Percentiles rank a stretch among this genome's conserved stretches.
Evolutionary conservation across 2,797 vertebrate genomes (phyloP).

Genomic region (Takifugu ocellatus): DNA sequence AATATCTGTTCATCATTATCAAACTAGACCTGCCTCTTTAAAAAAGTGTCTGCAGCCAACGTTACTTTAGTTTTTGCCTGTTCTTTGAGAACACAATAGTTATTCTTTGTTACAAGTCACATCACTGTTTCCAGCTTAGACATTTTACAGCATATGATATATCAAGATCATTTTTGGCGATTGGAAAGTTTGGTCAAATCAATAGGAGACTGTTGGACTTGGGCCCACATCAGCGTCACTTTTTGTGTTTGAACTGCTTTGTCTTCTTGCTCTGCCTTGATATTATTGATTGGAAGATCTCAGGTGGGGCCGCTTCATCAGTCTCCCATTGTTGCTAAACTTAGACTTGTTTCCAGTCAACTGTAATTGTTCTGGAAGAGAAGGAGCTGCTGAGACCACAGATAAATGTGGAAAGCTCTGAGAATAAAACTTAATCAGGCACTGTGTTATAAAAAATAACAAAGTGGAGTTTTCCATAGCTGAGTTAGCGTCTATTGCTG

Average conservation of each 20-base stretch:
- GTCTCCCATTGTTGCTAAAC: slow-evolving; percentile 39
- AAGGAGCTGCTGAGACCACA: slow-evolving; percentile 16
- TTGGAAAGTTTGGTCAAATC: slow-evolving; percentile 56
- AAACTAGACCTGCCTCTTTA: neutral
- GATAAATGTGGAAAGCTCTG: slow-evolving; percentile 24
- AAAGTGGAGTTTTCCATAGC: too few relatives aligned
- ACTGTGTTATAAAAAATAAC: too few relatives aligned
- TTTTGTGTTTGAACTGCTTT: neutral
- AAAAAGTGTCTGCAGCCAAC: neutral
- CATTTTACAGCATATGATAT: slow-evolving; percentile 14
- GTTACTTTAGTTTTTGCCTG: too few relatives aligned
- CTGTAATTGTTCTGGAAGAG: slow-evolving; percentile 24
- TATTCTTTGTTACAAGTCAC: too few relatives aligned
- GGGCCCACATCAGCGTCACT: slow-evolving; percentile 33
- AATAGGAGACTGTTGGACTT: slow-evolving; percentile 59
- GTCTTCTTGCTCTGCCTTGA: slow-evolving; percentile 5
- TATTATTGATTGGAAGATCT: slow-evolving; percentile 14
- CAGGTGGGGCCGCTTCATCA: slow-evolving; percentile 17
- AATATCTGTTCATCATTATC: slow-evolving; percentile 1
- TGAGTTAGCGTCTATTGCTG: too few relatives aligned
- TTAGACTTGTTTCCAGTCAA: slow-evolving; percentile 43
- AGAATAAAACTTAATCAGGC: neutral
- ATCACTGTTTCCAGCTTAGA: neutral
- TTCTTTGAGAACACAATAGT: too few relatives aligned
- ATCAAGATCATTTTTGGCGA: slow-evolving; percentile 36